Conservation (phyloP, 2,888 invertebrate species). For the Troides helena region DNA sequence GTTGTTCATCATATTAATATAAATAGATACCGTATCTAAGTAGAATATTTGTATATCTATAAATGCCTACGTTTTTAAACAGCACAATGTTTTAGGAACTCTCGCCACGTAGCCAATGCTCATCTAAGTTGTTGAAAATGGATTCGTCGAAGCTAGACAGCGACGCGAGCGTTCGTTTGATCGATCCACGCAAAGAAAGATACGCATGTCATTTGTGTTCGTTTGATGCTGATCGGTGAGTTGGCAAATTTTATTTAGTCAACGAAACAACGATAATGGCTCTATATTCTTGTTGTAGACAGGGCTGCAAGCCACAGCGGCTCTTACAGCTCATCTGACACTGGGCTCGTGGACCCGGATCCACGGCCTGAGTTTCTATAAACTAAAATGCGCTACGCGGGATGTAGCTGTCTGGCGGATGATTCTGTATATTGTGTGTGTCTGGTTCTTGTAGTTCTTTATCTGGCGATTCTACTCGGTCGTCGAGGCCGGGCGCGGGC, state of each 20-base stretch:
- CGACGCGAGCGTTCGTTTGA: slow-evolving; percentile 36
- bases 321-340: too few species aligned
- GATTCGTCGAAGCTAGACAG: slow-evolving; percentile 38
- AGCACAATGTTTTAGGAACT: slow-evolving; percentile 41
- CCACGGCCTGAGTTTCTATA: too few species aligned
- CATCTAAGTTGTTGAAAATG: slow-evolving; percentile 52
- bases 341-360: too few species aligned
- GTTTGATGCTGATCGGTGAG: slow-evolving; percentile 66
- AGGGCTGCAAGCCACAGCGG: too few species aligned
- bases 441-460: too few species aligned
- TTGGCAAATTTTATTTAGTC: background rate
- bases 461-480: too few species aligned
- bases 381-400: too few species aligned
- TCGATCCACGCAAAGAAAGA: slow-evolving; percentile 45
- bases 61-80: background rate
- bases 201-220: slow-evolving; percentile 63
- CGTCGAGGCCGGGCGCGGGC: too few species aligned
- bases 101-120: slow-evolving; percentile 49
- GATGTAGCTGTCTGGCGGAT: too few species aligned
- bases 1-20: background rate
- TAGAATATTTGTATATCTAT: background rate
- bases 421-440: too few species aligned
- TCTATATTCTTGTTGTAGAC: too few species aligned
- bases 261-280: background rate
- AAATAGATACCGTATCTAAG: background rate